Evolutionary conservation across 37 sponge, comb jelly and placozoan genomes (phyloP), one percentile per base, ranked within the genome.

Genomic region (Amphimedon queenslandica): DNA sequence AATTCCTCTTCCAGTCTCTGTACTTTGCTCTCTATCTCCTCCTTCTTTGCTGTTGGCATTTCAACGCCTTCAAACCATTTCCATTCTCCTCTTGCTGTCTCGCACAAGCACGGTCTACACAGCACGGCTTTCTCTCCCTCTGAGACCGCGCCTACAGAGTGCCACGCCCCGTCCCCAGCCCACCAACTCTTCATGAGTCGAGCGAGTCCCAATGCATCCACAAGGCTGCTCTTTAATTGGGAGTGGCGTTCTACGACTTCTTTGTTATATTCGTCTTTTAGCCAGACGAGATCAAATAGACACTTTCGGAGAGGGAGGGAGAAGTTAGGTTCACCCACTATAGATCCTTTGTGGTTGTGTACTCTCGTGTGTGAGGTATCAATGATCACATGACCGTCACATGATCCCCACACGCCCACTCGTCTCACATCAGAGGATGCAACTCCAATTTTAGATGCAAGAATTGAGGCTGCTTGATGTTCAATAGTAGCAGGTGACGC

Each of bases 311-410:
- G 16, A 3, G 85, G 74, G 2, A 89, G 58, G 37, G 63, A 63
- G 56, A 78, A 92, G 58, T 53, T 57, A 34, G 55, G 68, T 11
- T 90, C 90, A 0, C 93, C 93, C 11, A 70, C 55, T 1, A 92
- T 81, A 1, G 90, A 60, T 24, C 93, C 86, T 2, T 39, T 55
- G 34, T 60, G 75, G 1, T 70, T 10, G 21, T 42, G 58, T 23
- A 85, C 80, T 37, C 63, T 20, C 42, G 63, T 13, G 25, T 43
- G 69, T 3, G 60, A 32, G 16, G 64, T 4, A 47, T 56, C 75
- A 5, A 61, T 35, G 39, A 53, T 35, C 13, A 67, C 69, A 1
- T 32, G 53, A 11, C 23, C 37, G 25, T 34, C 42, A 13, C 64
- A 58, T 63, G 55, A 30, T 28, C 78, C 78, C 73, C 84, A 77